phyloP scores from a whole-genome alignment of 1,140 invertebrate species.

The Drosophila serrata region DNA sequence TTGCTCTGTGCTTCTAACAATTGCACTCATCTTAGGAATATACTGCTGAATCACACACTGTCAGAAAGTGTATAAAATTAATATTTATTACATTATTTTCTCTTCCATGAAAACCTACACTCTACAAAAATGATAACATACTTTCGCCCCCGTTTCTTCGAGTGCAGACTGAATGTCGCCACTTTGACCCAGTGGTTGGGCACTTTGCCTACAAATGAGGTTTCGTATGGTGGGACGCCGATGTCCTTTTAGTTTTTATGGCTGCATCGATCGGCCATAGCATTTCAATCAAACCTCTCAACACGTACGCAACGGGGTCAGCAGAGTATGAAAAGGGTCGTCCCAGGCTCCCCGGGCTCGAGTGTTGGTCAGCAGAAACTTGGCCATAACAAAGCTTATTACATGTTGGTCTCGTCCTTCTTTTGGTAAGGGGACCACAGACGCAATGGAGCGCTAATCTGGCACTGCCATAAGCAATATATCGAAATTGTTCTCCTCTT shows the following conservation, averaged over 20 bases:
- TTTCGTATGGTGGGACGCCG: conserved; percentile 36
- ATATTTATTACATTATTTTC: neutral
- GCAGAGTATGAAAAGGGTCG: conserved; percentile 11
- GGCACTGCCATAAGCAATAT: conserved; percentile 27
- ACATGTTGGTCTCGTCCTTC: conserved; percentile 12
- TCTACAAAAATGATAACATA: too few relatives aligned
- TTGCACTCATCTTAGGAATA: conserved; percentile 32
- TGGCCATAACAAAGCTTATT: conserved; percentile 70
- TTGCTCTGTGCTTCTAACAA: conserved; percentile 36
- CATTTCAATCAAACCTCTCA: conserved; percentile 61
- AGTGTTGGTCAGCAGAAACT: conserved; percentile 35
- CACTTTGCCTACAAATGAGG: conserved; percentile 64
- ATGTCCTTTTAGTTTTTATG: conserved; percentile 70
- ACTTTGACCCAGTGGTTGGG: conserved; percentile 55
- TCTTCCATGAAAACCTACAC: neutral
- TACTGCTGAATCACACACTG: conserved; percentile 20
- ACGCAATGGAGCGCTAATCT: conserved; percentile 40
- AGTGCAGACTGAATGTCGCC: conserved; percentile 42
- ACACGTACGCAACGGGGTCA: conserved; percentile 50
- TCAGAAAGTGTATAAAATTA: neutral
- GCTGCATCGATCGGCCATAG: conserved; percentile 34
- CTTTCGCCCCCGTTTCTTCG: neutral
- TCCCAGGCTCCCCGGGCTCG: neutral
- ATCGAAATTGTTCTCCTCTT: conserved; percentile 5
- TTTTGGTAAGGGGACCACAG: conserved; percentile 11